A percentile compares a stretch with the other conserved stretches of the same genome.
phyloP scores from a whole-genome alignment of 2,797 vertebrate species.

The Lepus oiostolus region DNA sequence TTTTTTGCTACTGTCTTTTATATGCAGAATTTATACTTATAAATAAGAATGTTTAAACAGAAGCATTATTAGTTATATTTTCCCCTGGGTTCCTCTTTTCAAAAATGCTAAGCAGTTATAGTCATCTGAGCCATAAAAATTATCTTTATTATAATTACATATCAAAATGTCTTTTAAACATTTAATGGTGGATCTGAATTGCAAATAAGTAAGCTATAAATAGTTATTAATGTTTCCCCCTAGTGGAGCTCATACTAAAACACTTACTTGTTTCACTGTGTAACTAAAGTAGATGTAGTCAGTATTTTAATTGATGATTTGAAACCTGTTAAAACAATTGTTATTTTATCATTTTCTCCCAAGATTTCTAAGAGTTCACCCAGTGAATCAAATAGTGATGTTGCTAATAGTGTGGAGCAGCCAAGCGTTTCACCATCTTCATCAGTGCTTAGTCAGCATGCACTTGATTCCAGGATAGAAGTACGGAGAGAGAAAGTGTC shows the following conservation, averaged over 20 bases:
- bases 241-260: not conserved
- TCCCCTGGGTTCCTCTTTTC: not conserved
- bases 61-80: constrained; percentile 32
- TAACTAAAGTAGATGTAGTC: constrained; percentile 23
- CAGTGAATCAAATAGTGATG: constrained; percentile 55
- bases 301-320: constrained; percentile 61
- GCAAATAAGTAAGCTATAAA: constrained; percentile 49
- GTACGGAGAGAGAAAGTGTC: constrained; percentile 25
- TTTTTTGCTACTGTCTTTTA: not conserved
- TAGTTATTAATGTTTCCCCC: constrained; percentile 52
- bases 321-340: constrained; percentile 51
- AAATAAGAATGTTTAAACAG: constrained; percentile 34
- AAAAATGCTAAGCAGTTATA: constrained; percentile 1
- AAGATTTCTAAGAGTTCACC: constrained; percentile 65
- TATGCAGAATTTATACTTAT: not conserved
- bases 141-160: constrained; percentile 48
- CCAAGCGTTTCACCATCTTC: constrained; percentile 25
- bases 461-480: constrained; percentile 11
- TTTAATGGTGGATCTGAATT: constrained; percentile 58
- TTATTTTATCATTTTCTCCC: constrained; percentile 53
- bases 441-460: constrained; percentile 34
- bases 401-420: constrained; percentile 12
- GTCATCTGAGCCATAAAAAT: constrained; percentile 49
- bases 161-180: not conserved
- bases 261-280: not conserved